These are phyloP conservation scores for Acropternis orthonyx DNA, from an alignment of 2,797 vertebrate genomes.

Conservation along the genomic window DNA sequence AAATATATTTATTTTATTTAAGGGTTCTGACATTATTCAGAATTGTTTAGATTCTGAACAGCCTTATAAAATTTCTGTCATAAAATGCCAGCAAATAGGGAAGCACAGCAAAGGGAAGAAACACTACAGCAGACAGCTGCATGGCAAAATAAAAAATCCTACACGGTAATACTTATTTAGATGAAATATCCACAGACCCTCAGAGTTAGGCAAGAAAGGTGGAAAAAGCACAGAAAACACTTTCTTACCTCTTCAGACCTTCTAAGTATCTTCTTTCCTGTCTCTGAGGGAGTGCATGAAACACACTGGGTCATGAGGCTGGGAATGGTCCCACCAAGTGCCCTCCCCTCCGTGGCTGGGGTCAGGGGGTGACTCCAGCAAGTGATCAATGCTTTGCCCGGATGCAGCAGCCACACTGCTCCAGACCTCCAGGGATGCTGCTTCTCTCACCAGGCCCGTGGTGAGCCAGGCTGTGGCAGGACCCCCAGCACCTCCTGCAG, in stretches of 20 bases:
- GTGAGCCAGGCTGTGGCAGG: background rate
- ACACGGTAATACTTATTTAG: background rate
- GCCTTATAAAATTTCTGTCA: background rate
- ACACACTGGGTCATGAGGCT: background rate
- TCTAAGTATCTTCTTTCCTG: background rate
- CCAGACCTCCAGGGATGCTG: background rate
- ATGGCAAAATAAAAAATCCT: background rate
- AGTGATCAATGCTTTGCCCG: background rate
- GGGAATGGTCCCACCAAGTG: background rate
- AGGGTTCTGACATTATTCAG: slow-evolving; percentile 7
- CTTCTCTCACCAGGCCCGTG: background rate
- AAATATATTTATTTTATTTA: background rate
- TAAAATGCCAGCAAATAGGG: background rate
- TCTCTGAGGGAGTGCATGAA: background rate
- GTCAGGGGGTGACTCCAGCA: background rate
- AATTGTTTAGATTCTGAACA: background rate
- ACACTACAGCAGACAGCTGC: background rate
- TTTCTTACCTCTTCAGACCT: background rate
- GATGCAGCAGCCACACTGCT: background rate
- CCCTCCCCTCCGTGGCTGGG: background rate
- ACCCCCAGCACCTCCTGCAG: background rate
- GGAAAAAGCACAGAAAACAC: background rate
- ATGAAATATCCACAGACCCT: background rate
- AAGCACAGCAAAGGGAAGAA: background rate
- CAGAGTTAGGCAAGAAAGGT: background rate